Base-by-base conservation (phyloP, 2,888 invertebrate genomes). In the Oxystoma pomonae region DNA sequence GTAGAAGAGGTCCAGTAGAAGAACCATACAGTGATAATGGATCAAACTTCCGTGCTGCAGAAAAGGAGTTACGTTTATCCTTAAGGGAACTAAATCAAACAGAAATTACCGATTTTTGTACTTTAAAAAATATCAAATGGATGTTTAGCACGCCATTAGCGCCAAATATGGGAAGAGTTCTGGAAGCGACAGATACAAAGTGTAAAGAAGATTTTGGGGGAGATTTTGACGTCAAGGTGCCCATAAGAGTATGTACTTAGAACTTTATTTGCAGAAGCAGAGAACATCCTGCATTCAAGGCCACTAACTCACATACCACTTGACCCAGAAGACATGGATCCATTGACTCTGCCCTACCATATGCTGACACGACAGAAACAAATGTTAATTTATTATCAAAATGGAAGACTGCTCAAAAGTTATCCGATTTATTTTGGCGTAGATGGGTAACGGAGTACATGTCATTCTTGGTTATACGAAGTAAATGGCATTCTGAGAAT, bases 51-150 rank as follows among this genome's bases (percentile, higher is more conserved):
- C 5, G 3, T 7, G 12, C 5, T 35, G 35, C 35, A 7, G 12
- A 35, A 3, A 35, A 35, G 35, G 35, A 35, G 35, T 12, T 35
- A 7, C 3, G 12, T 7, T 7, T 7, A 7, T 3, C 35, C 3
- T 7, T 35, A 7, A 7, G 5, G 3, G 35, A 35, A 35, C 12
- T 3, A 12, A 35, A 35, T 35, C 35, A 35, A 35, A 35, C 35
- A 7, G 35, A 35, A 35, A 35, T 35, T 35, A 12, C 12, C 5
- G 20, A 56, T 16, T 17, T 56, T 18, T 56, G 56, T 18, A 18
- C 56, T 20, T 18, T 56, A 20, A 56, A 56, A 20, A 56, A 56
- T 56, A 56, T 56, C 2, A 19, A 20, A 20, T 56, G 56, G 19
- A 56, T 20, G 2, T 56, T 19, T 16, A 56, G 19, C 12, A 16